A percentile compares a stretch with the other conserved stretches of the same genome.
These are phyloP conservation scores for Lamprotornis superbus DNA, from an alignment of 2,113 vertebrate genomes.

Conservation along the genomic window DNA sequence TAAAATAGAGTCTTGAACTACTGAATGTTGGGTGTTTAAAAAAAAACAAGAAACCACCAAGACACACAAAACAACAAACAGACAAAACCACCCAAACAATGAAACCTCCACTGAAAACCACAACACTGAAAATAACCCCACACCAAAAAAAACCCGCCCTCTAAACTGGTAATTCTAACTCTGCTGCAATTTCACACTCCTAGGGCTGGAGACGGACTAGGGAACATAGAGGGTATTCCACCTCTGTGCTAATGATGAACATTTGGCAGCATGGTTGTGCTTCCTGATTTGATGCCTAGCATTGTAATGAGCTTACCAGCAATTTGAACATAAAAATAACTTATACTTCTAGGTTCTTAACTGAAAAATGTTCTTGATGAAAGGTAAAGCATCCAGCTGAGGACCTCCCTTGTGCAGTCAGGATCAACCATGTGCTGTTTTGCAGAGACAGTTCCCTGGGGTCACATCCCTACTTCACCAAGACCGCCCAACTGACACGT, in stretches of 20 bases:
- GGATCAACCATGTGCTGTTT: background rate
- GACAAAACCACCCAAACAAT: background rate
- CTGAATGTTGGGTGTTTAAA: background rate
- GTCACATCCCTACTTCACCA: background rate
- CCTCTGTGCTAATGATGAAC: background rate
- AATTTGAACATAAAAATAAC: background rate
- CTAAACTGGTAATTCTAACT: background rate
- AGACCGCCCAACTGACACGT: fast-evolving
- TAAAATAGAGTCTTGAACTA: background rate
- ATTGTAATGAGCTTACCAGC: background rate
- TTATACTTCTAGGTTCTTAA: background rate
- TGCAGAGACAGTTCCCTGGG: background rate
- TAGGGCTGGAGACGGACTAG: background rate
- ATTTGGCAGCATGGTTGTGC: background rate
- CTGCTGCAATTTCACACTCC: background rate
- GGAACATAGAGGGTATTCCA: background rate
- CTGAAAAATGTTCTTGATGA: background rate
- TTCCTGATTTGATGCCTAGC: background rate
- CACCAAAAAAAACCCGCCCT: background rate
- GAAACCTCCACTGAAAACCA: background rate
- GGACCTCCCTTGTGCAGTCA: background rate
- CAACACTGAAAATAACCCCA: background rate
- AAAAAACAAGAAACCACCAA: no score
- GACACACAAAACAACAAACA: background rate
- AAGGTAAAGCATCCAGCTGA: background rate